phyloP scores from a whole-genome alignment of 2,888 invertebrate genomes.

The Ptychoptera albimana region DNA sequence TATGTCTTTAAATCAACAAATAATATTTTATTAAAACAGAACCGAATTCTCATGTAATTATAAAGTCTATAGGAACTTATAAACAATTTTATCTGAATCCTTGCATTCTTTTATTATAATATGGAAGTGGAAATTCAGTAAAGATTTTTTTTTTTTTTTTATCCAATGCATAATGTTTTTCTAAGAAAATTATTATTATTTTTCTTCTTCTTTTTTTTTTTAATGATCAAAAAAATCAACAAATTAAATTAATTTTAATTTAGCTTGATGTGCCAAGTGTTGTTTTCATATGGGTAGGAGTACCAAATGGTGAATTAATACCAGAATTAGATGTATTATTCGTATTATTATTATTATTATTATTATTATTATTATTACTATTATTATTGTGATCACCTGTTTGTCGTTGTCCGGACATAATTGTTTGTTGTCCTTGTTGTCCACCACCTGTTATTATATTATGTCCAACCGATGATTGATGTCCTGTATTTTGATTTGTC shows the following conservation, averaged over 20 bases:
- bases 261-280: slow-evolving; percentile 30
- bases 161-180: too few species aligned
- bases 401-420: slow-evolving; percentile 23
- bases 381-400: slow-evolving; percentile 25
- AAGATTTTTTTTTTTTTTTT: too few species aligned
- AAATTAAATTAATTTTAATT: slow-evolving; percentile 11
- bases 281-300: slow-evolving; percentile 29
- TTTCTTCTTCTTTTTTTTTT: too few species aligned
- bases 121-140: too few species aligned
- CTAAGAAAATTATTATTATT: too few species aligned
- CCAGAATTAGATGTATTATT: slow-evolving; percentile 23
- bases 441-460: slow-evolving; percentile 4
- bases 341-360: slow-evolving; percentile 21
- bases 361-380: slow-evolving; percentile 24
- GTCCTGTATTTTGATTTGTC: neutral
- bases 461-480: neutral
- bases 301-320: slow-evolving; percentile 21
- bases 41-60: too few species aligned
- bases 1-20: too few species aligned
- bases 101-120: too few species aligned
- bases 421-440: slow-evolving; percentile 9
- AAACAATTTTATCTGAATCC: too few species aligned
- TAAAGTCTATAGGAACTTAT: too few species aligned
- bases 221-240: too few species aligned
- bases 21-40: too few species aligned